Evolutionary conservation across 2,797 vertebrate species (phyloP).

Genomic region (Pempheris klunzingeri): DNA sequence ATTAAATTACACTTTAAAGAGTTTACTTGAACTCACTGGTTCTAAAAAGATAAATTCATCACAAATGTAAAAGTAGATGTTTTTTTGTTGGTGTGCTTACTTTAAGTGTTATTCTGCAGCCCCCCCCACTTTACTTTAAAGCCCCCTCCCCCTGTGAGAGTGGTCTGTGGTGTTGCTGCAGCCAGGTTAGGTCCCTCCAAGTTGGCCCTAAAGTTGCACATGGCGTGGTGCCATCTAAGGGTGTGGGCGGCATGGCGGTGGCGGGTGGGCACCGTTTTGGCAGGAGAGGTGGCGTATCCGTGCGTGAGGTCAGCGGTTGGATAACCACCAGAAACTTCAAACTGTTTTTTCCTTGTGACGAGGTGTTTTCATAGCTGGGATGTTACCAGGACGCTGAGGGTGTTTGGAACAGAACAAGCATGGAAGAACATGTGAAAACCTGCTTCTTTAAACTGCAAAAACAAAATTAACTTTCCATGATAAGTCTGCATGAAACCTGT

Average conservation of each 20-base stretch:
- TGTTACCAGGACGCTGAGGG: background rate
- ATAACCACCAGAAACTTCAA: constrained; percentile 42
- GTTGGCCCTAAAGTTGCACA: constrained; percentile 56
- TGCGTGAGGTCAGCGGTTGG: constrained; percentile 58
- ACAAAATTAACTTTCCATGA: background rate
- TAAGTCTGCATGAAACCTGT: background rate
- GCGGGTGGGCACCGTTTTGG: constrained; percentile 49
- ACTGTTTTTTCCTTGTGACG: constrained; percentile 8
- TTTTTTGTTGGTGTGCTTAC: background rate
- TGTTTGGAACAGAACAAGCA: background rate
- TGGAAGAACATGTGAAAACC: background rate
- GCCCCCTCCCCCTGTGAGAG: constrained; percentile 24
- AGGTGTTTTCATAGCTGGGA: constrained; percentile 16
- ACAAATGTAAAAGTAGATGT: background rate
- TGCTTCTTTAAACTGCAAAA: background rate
- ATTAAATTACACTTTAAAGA: background rate
- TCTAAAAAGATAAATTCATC: background rate
- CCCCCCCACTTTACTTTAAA: background rate
- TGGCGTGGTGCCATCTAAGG: constrained; percentile 48
- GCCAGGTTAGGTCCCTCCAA: constrained; percentile 23
- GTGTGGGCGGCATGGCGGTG: constrained; percentile 45
- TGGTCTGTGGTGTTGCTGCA: constrained; percentile 5
- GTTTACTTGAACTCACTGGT: no score
- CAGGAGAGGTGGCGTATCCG: constrained; percentile 23
- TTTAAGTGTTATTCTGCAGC: background rate